phyloP scores from a whole-genome alignment of 2,113 vertebrate species.

The Pseudonaja textilis region DNA sequence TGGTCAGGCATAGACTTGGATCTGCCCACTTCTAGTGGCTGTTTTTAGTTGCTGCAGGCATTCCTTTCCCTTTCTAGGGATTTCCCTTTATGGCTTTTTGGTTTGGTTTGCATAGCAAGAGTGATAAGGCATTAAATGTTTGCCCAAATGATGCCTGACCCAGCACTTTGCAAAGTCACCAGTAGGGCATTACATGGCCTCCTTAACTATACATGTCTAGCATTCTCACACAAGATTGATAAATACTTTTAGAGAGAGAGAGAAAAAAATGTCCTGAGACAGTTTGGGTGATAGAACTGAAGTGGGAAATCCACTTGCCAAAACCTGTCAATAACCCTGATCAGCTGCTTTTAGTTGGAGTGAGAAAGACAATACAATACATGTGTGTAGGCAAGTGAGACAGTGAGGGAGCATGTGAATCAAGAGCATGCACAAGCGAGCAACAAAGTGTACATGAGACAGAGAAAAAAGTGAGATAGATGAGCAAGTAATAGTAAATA shows the following conservation, averaged over 20 bases:
- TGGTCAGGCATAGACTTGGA: not conserved
- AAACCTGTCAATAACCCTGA: not conserved
- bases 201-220: not conserved
- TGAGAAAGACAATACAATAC: not conserved
- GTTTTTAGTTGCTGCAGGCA: not conserved
- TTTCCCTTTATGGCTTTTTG: not conserved
- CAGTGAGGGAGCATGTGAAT: not conserved
- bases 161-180: not conserved
- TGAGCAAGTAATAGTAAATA: not conserved
- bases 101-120: not conserved
- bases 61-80: not conserved
- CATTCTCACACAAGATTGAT: not conserved
- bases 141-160: not conserved
- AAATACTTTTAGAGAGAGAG: not conserved
- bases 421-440: not conserved
- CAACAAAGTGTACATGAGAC: not conserved
- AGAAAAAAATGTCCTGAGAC: not conserved
- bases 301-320: not conserved
- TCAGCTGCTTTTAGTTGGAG: not conserved
- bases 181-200: not conserved
- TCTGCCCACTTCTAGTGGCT: not conserved
- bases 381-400: not conserved
- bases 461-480: not conserved
- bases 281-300: not conserved
- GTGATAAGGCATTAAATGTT: not conserved